Evolutionary conservation across 2,113 vertebrate genomes (phyloP).

Genomic region (Chamaea fasciata): DNA sequence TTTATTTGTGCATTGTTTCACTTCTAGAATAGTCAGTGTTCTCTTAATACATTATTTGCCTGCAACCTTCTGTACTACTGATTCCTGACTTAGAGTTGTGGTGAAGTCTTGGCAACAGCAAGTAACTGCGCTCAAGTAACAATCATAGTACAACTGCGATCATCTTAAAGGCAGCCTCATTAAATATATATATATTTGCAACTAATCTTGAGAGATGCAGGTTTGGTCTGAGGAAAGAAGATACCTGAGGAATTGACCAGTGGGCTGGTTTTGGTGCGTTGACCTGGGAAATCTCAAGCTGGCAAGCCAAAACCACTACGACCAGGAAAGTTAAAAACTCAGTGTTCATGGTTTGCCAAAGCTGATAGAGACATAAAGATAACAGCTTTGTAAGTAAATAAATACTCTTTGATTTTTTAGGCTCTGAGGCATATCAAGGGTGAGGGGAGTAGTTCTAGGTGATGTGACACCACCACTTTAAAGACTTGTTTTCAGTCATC

Average conservation of each 20-base stretch:
- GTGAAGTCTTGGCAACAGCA: neutral
- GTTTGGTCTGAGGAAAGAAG: neutral
- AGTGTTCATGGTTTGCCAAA: neutral
- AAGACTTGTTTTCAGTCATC: neutral
- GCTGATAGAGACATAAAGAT: neutral
- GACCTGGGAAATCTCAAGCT: neutral
- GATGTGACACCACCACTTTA: neutral
- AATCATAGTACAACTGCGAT: neutral
- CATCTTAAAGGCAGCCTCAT: neutral
- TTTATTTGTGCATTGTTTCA: neutral
- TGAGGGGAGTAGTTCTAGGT: neutral
- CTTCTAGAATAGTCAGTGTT: neutral
- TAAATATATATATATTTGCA: neutral
- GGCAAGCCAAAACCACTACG: neutral
- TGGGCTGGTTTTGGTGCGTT: neutral
- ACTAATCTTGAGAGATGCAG: neutral
- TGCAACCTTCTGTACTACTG: neutral
- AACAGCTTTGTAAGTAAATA: neutral
- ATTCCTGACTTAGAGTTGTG: neutral
- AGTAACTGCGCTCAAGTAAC: neutral
- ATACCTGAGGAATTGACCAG: neutral
- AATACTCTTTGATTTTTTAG: neutral
- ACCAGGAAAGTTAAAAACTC: neutral
- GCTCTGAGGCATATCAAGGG: neutral
- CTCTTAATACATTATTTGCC: neutral